Evolutionary conservation across 2,113 vertebrate species (phyloP).

Genomic region (Hippocampus abdominalis): DNA sequence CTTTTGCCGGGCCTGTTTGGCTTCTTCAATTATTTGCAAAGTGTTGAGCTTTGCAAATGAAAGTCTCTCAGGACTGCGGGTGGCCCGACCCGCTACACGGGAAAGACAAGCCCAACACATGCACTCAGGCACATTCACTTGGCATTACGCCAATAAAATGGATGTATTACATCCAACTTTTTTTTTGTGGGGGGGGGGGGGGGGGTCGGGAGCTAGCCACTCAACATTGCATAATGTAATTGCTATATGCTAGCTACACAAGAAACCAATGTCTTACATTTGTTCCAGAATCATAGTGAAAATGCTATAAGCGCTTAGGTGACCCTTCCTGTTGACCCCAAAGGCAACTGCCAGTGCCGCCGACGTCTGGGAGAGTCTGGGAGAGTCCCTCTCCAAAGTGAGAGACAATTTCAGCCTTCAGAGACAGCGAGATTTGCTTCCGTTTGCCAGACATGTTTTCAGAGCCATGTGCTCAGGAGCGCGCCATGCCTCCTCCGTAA

Average conservation of each 20-base stretch:
- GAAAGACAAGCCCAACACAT: slow-evolving; percentile 55
- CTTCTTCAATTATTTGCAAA: slow-evolving; percentile 70
- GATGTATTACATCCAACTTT: slow-evolving; percentile 56
- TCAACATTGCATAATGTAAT: slow-evolving; percentile 32
- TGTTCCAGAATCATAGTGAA: slow-evolving; percentile 18
- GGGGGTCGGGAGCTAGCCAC: too few relatives aligned
- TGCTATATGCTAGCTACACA: slow-evolving; percentile 1
- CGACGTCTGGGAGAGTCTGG: too few relatives aligned
- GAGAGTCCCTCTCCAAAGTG: too few relatives aligned
- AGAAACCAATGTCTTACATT: slow-evolving; percentile 20
- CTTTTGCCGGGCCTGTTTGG: slow-evolving; percentile 45
- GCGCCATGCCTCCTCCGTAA: too few relatives aligned
- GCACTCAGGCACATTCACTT: slow-evolving; percentile 57
- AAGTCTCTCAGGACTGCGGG: slow-evolving; percentile 55
- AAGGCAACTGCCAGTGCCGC: too few relatives aligned
- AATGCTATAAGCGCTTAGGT: not conserved
- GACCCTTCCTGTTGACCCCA: not conserved
- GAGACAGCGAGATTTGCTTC: too few relatives aligned
- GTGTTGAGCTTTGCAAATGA: slow-evolving; percentile 59
- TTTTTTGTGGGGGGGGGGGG: slow-evolving; percentile 40
- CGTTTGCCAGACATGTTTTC: too few relatives aligned
- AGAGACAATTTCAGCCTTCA: too few relatives aligned
- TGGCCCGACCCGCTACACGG: slow-evolving; percentile 54
- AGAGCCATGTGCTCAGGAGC: too few relatives aligned
- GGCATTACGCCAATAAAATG: slow-evolving; percentile 53